Conservation (phyloP, 2,113 vertebrate genomes). For the Hypocryptadius cinnamomeus region DNA sequence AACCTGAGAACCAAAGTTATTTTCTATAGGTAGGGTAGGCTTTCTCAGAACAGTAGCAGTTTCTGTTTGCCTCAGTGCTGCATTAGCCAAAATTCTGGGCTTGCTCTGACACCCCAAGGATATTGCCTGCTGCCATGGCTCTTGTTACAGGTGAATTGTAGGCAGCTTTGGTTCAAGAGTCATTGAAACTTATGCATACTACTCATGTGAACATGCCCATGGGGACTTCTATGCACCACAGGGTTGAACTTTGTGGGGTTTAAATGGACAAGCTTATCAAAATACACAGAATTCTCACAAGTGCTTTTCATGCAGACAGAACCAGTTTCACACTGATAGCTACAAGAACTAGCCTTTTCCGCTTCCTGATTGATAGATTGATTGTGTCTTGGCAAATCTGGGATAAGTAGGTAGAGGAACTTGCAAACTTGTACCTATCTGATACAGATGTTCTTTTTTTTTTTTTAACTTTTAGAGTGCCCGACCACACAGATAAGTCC, state of each 20-base stretch:
- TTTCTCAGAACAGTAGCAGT: not conserved
- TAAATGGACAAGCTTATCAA: not conserved
- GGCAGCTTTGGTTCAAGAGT: not conserved
- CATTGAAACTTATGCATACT: not conserved
- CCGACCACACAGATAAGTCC: constrained; percentile 68
- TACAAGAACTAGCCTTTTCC: not conserved
- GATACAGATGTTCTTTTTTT: not conserved
- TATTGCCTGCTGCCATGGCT: not conserved
- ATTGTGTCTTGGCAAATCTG: not conserved
- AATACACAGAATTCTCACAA: not conserved
- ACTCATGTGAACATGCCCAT: not conserved
- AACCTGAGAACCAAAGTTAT: not conserved
- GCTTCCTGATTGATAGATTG: not conserved
- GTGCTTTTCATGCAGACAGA: not conserved
- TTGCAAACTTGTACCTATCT: not conserved
- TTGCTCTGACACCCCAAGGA: not conserved
- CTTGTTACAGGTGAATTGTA: not conserved
- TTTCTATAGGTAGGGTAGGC: not conserved
- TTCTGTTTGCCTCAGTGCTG: not conserved
- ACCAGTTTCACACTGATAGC: not conserved
- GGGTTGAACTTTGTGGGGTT: not conserved
- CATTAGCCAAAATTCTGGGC: not conserved
- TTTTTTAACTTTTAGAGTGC: constrained; percentile 70
- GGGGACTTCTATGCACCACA: not conserved
- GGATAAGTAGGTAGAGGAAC: not conserved